Percentiles rank a stretch among this genome's conserved stretches.
Conservation (phyloP, 2,797 vertebrate genomes). For the Gobio occitaniae region DNA sequence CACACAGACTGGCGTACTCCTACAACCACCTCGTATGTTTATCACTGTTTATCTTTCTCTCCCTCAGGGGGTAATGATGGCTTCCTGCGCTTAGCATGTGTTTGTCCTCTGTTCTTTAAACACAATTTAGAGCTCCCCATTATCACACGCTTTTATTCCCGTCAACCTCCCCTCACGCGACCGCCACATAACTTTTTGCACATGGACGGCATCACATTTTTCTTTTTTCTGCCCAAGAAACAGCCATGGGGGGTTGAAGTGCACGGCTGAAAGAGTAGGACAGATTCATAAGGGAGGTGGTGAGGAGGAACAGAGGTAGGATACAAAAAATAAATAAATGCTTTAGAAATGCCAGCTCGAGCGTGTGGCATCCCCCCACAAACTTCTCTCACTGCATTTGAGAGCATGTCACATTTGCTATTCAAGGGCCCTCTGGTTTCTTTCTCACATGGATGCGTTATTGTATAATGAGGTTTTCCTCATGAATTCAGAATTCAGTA, state of each 20-base stretch:
- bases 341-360: conserved; percentile 29
- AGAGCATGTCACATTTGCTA: conserved; percentile 55
- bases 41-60: conserved; percentile 16
- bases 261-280: conserved; percentile 7
- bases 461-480: conserved; percentile 51
- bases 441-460: conserved; percentile 35
- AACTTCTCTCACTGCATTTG: conserved; percentile 10
- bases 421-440: conserved; percentile 42
- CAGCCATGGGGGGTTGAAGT: background rate
- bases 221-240: background rate
- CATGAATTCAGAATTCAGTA: conserved; percentile 42
- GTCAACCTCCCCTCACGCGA: background rate
- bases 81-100: conserved; percentile 60
- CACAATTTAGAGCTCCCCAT: conserved; percentile 58
- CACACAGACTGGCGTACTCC: conserved; percentile 49
- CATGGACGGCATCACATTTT: background rate
- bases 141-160: conserved; percentile 52
- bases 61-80: conserved; percentile 72
- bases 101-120: conserved; percentile 53
- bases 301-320: conserved; percentile 4
- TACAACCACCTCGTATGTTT: conserved; percentile 43
- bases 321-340: conserved; percentile 36
- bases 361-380: conserved; percentile 15
- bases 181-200: background rate
- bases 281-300: conserved; percentile 7